phyloP scores from a whole-genome alignment of 2,888 invertebrate genomes.

The Ophion costatus region DNA sequence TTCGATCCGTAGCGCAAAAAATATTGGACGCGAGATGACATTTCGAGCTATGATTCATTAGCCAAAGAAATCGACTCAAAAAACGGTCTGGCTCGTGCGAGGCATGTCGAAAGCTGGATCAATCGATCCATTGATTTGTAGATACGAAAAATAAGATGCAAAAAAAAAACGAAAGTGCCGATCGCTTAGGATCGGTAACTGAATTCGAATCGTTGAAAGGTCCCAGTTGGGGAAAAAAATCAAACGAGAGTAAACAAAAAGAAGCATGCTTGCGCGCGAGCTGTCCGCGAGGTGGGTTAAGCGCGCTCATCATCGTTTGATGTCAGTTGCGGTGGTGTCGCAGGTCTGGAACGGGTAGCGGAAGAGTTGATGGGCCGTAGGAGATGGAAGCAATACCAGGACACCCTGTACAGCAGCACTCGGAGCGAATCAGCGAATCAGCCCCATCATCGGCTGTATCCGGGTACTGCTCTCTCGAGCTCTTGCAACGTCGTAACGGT shows the following conservation, averaged over 20 bases:
- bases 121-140: background rate
- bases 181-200: background rate
- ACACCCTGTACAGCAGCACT: slow-evolving; percentile 86
- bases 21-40: background rate
- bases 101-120: slow-evolving; percentile 29
- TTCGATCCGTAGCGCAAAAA: background rate
- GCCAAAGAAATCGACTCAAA: slow-evolving; percentile 48
- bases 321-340: slow-evolving; percentile 82
- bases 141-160: background rate
- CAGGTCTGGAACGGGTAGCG: slow-evolving; percentile 98
- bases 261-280: slow-evolving; percentile 61
- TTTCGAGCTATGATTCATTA: background rate
- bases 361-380: slow-evolving; percentile 98
- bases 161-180: background rate
- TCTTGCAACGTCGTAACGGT: slow-evolving; percentile 72
- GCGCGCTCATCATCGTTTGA: slow-evolving; percentile 79
- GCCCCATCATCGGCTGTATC: slow-evolving; percentile 78
- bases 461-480: slow-evolving; percentile 71
- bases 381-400: slow-evolving; percentile 98
- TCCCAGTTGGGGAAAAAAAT: background rate
- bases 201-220: background rate
- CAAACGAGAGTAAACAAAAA: slow-evolving; percentile 3
- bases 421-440: slow-evolving; percentile 81
- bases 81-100: slow-evolving; percentile 65
- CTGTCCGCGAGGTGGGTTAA: slow-evolving; percentile 65